Evolutionary conservation across 2,888 invertebrate species (phyloP).

Genomic region (Ormyrus labotus): DNA sequence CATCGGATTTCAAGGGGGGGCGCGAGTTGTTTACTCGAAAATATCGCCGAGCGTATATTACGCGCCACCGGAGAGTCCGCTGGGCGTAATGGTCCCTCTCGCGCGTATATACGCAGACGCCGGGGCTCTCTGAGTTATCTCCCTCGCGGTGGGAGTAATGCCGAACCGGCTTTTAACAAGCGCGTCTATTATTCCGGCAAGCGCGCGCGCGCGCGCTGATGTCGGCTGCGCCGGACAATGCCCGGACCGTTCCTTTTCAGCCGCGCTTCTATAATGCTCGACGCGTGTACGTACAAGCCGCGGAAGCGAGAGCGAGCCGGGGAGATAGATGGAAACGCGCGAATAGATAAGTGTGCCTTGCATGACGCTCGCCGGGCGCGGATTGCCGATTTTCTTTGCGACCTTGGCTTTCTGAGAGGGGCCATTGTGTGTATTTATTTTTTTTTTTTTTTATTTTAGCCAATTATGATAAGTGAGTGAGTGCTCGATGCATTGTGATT

Average conservation of each 20-base stretch:
- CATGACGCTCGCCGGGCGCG: not conserved
- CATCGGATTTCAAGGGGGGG: conserved; percentile 43
- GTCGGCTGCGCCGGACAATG: conserved; percentile 27
- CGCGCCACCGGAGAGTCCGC: conserved; percentile 34
- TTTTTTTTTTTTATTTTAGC: too few relatives aligned
- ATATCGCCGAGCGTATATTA: conserved; percentile 41
- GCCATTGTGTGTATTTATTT: too few relatives aligned
- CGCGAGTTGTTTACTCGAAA: conserved; percentile 23
- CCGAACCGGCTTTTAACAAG: conserved; percentile 61
- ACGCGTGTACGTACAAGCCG: conserved; percentile 15
- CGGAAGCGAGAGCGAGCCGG: not conserved
- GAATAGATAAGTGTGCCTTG: conserved; percentile 19
- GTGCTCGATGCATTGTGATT: too few relatives aligned
- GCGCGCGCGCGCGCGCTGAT: conserved; percentile 44
- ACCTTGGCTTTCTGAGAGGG: too few relatives aligned
- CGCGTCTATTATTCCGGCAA: conserved; percentile 59
- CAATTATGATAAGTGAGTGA: too few relatives aligned
- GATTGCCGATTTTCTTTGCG: too few relatives aligned
- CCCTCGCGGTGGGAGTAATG: conserved; percentile 51
- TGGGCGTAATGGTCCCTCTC: conserved; percentile 55
- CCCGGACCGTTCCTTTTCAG: conserved; percentile 11
- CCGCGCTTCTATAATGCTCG: not conserved
- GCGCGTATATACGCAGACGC: too few relatives aligned
- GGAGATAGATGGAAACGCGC: conserved; percentile 8
- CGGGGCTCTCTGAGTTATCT: conserved; percentile 47